These are phyloP conservation scores for Trididemnum clinides DNA, from an alignment of 23 tunicate species.

Conservation along the genomic window DNA sequence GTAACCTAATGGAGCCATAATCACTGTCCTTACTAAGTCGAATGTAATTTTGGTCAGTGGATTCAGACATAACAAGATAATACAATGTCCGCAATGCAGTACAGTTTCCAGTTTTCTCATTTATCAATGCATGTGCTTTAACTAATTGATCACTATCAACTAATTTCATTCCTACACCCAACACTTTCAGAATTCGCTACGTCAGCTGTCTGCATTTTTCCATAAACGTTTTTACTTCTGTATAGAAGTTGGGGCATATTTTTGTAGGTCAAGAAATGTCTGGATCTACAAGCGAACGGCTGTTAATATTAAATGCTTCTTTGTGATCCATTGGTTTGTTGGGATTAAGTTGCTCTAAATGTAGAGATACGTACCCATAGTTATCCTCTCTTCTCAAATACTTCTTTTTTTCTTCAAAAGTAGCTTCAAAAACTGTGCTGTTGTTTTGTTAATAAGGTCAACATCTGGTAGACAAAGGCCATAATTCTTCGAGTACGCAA, in stretches of 20 bases:
- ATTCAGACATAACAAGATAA: conserved; percentile 62
- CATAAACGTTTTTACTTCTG: conserved; percentile 8
- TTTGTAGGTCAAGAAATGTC: conserved; percentile 50
- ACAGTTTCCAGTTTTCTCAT: conserved; percentile 23
- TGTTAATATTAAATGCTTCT: conserved; percentile 50
- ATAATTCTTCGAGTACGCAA: conserved; percentile 34
- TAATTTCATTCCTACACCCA: conserved; percentile 60
- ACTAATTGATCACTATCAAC: conserved; percentile 45
- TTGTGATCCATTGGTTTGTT: conserved; percentile 52
- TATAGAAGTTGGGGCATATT: conserved; percentile 22
- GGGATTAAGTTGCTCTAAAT: conserved; percentile 36
- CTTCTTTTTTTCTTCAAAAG: conserved; percentile 18
- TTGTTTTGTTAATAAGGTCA: conserved; percentile 10
- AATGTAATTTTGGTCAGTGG: conserved; percentile 20
- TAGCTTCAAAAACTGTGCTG: conserved; percentile 25
- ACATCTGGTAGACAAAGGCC: conserved; percentile 10
- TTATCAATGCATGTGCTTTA: conserved; percentile 38
- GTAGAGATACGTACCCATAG: conserved; percentile 41
- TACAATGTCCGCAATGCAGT: conserved; percentile 72
- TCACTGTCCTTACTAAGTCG: conserved; percentile 76
- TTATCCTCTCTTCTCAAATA: conserved; percentile 11
- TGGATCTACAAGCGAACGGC: not conserved
- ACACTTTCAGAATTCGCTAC: conserved; percentile 21
- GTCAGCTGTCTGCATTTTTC: conserved; percentile 41
- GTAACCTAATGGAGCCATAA: conserved; percentile 81